phyloP scores from a whole-genome alignment of 1,140 invertebrate genomes.

The Aphaenogaster ashmeadi region DNA sequence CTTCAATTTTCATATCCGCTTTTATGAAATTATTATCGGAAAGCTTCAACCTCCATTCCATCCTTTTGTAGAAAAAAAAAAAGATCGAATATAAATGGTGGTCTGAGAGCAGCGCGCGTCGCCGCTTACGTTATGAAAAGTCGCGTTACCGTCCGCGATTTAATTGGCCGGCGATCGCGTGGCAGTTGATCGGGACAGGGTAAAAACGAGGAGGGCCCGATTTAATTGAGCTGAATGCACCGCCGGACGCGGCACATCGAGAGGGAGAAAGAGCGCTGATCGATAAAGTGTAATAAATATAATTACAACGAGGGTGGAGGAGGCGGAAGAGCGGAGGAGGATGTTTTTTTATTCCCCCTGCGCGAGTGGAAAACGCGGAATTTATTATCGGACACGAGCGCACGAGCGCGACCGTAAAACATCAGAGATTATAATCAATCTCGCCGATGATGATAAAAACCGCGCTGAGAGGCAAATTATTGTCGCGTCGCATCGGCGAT shows the following conservation, averaged over 20 bases:
- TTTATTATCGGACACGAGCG: constrained; percentile 50
- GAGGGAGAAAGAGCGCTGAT: constrained; percentile 51
- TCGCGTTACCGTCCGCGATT: constrained; percentile 54
- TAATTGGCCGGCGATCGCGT: constrained; percentile 56
- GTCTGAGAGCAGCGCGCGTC: constrained; percentile 33
- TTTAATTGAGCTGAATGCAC: constrained; percentile 69
- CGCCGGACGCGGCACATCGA: constrained; percentile 22
- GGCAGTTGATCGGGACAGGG: constrained; percentile 36
- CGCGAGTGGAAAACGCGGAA: constrained; percentile 48
- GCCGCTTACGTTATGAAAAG: constrained; percentile 53
- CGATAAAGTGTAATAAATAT: constrained; percentile 77
- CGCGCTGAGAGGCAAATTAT: constrained; percentile 37
- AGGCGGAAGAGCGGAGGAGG: background rate
- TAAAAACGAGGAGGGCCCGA: constrained; percentile 48
- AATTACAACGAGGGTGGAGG: constrained; percentile 68
- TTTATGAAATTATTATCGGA: constrained; percentile 35
- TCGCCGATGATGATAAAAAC: constrained; percentile 61
- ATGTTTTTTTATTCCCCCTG: constrained; percentile 53
- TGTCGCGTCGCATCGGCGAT: constrained; percentile 28
- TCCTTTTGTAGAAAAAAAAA: constrained; percentile 28
- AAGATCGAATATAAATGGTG: constrained; percentile 53
- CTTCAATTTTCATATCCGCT: constrained; percentile 19
- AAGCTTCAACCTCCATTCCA: background rate
- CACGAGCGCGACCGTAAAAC: constrained; percentile 56
- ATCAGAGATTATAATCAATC: constrained; percentile 66